Evolutionary conservation across 2,797 vertebrate genomes (phyloP), one percentile per base, ranked within the genome.

Genomic region (Fundulus diaphanus): DNA sequence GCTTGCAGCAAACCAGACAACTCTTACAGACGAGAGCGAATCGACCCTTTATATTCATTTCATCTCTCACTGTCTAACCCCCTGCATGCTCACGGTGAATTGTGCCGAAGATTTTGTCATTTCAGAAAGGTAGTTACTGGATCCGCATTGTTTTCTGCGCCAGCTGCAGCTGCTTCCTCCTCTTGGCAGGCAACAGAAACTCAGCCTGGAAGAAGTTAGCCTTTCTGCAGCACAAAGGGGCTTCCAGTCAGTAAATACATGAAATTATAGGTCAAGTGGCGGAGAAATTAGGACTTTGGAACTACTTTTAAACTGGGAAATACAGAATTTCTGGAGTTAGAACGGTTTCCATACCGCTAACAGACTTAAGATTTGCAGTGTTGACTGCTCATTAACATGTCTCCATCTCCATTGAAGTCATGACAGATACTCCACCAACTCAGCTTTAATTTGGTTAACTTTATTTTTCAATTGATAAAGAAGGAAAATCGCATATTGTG

Each of bases 151-250:
- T 93, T 93, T 94, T 92, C 90, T 85, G 82, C 57, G 80, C 77
- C 87, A 82, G 74, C 78, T 82, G 87, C 86, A 91, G 85, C 89
- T 90, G 88, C 86, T 95, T 95, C 94, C 93, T 94, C 74, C 70
- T 73, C 87, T 89, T 91, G 88, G 86, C 84, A 52, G 71, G 74
- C 72, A 84, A 68, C 72, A 78, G 79, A 76, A 77, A 90, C 75
- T 86, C 66, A 88, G 82, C 89, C 84, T 88, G 87, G 84, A 88
- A 87, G 78, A 82, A 70, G 7, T 86, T 80, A 81, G 81, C 52
- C 68, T 84, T 88, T 89, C 74, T 73, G n/a, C 54, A 72, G 63
- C 2, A 80, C 75, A 77, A 70, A 48, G 70, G 52, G 61, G 70
- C 78, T 83, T 46, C 46, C 35, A 61, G 49, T 82, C 35, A 65